phyloP scores from a whole-genome alignment of 92 coral and sea anemone genomes.

The Heteractis magnifica region DNA sequence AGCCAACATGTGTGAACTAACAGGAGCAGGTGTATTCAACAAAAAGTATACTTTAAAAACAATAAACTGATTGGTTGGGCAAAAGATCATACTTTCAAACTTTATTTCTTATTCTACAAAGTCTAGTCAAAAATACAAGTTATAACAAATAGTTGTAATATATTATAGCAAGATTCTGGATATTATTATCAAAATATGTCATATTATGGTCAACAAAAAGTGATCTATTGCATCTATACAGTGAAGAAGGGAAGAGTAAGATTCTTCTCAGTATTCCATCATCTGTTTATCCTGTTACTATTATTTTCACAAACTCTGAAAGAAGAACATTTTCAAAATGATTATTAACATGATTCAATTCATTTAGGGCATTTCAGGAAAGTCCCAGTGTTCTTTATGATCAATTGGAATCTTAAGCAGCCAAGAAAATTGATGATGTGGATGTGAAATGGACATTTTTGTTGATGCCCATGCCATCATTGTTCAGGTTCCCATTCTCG shows the following conservation, averaged over 20 bases:
- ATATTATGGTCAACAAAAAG: background rate
- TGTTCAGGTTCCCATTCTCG: no score
- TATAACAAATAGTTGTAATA: background rate
- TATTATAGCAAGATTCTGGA: slow-evolving; percentile 10
- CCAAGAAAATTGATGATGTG: no score
- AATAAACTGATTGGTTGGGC: background rate
- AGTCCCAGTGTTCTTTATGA: no score
- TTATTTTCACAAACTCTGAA: slow-evolving; percentile 87
- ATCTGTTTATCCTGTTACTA: slow-evolving; percentile 64
- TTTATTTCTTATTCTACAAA: slow-evolving; percentile 30
- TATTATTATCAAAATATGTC: background rate
- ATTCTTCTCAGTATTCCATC: background rate
- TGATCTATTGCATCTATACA: slow-evolving; percentile 22
- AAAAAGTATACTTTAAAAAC: background rate
- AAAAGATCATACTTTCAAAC: slow-evolving; percentile 7
- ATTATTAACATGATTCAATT: background rate
- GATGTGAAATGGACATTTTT: no score
- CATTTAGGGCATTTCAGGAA: no score
- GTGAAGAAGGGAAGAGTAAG: background rate
- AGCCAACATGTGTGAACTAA: no score
- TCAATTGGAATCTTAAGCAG: no score
- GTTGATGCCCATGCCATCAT: no score
- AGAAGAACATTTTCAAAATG: slow-evolving; percentile 1
- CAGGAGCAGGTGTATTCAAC: no score
- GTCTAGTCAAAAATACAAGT: slow-evolving; percentile 20